Base-by-base conservation (phyloP, 2,888 invertebrate species). In the Sphaerophoria taeniata region DNA sequence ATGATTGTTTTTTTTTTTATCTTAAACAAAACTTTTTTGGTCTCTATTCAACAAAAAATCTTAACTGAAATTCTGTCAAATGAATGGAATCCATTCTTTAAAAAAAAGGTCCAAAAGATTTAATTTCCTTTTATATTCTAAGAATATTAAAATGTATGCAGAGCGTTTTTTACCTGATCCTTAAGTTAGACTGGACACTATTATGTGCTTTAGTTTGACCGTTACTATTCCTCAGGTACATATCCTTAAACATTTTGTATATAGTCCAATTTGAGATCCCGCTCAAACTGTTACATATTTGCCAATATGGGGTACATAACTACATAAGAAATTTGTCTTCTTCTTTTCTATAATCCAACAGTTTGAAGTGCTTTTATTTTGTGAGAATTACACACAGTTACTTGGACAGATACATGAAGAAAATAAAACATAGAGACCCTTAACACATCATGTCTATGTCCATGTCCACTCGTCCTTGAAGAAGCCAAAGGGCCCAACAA, bases 371-470 rank as follows among this genome's bases (percentile, higher is more conserved):
- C 77, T 85, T 85, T 81, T 81, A 85, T 85, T 85, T 85, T 81
- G 81, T 85, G 81, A 85, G 85, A 85, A 85, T 85, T 85, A 85
- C 85, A 85, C 76, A 85, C 65, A 69, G 76, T 85, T 73, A 76
- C 81, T 67, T 39, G 63, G 85, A 81, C 85, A 85, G 81, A 76
- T 71, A 85, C 85, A 85, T 47, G 81, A 4, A 14, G 6, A 73
- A 76, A 24, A 24, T 24, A 85, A 71, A 84, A 80, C 75, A 80
- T 55, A 43, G 65, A 73, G 11, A 53, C 81, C 76, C 85, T 85
- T 80, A 69, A 80, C 61, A 76, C 33, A 71, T 67, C 79, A 75
- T 39, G 39, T 33, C 33, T n/a, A 11, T 53, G 74, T 70, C 51
- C 74, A n/a, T 74, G 67, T 83, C 79, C 81, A 85, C 76, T 85